Conservation (phyloP, 1,140 invertebrate species). For the Drosophila erecta region DNA sequence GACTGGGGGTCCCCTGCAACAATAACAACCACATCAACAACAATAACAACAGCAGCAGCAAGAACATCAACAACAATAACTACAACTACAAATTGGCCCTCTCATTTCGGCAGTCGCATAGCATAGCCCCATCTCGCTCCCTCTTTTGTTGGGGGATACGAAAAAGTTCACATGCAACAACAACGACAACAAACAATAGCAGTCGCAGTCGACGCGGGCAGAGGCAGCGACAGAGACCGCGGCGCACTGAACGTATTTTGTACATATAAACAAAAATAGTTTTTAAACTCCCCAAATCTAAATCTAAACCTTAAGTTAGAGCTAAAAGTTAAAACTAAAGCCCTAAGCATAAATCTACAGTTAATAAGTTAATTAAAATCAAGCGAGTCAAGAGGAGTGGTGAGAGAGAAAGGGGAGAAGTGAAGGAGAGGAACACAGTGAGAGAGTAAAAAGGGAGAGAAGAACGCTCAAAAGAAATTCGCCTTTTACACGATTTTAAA, state of each 20-base stretch:
- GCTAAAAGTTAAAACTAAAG: slow-evolving; percentile 37
- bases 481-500: slow-evolving; percentile 76
- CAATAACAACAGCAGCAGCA: too few species aligned
- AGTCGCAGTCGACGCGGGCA: slow-evolving; percentile 25
- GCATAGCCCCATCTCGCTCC: slow-evolving; percentile 23
- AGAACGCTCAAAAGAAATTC: slow-evolving; percentile 68
- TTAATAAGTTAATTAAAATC: slow-evolving; percentile 24
- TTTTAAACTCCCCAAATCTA: slow-evolving; percentile 35
- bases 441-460: slow-evolving; percentile 14
- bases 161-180: slow-evolving; percentile 59
- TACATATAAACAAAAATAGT: slow-evolving; percentile 59
- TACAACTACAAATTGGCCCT: slow-evolving; percentile 36
- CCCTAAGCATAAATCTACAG: slow-evolving; percentile 52
- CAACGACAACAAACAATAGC: slow-evolving; percentile 48
- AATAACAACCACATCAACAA: not conserved
- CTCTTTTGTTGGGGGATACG: slow-evolving; percentile 46
- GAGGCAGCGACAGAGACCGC: slow-evolving; percentile 22
- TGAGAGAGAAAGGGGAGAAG: slow-evolving; percentile 7
- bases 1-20: slow-evolving; percentile 15
- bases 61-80: not conserved
- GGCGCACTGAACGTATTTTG: slow-evolving; percentile 48
- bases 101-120: slow-evolving; percentile 42
- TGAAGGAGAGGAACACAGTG: slow-evolving; percentile 9
- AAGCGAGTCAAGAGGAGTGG: slow-evolving; percentile 18
- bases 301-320: slow-evolving; percentile 15